These are phyloP conservation scores for Serinus canaria DNA, from an alignment of 2,113 vertebrate species.

Conservation along the genomic window DNA sequence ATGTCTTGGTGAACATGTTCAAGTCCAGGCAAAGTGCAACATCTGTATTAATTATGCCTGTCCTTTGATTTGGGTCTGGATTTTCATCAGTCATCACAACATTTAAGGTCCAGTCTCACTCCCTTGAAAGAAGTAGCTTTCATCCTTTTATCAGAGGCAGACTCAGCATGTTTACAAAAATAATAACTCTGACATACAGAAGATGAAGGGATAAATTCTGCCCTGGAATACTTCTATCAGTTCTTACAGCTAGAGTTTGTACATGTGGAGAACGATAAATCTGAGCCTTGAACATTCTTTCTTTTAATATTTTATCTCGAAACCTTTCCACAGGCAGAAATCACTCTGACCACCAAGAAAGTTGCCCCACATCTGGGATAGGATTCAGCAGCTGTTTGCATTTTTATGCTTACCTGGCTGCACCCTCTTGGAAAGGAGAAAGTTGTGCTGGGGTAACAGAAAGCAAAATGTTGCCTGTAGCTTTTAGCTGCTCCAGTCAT, in stretches of 20 bases:
- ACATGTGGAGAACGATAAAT: neutral
- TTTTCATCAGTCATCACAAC: neutral
- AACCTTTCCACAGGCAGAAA: slow-evolving; percentile 33
- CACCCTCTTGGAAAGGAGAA: slow-evolving; percentile 32
- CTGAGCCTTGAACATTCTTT: neutral
- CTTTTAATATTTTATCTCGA: neutral
- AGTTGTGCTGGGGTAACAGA: neutral
- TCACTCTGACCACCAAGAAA: slow-evolving; percentile 40
- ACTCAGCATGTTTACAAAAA: neutral
- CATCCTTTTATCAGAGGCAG: slow-evolving; percentile 1
- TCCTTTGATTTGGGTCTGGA: neutral
- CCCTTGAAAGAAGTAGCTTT: neutral
- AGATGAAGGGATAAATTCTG: slow-evolving; percentile 17
- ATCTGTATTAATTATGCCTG: neutral
- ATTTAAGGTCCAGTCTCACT: neutral
- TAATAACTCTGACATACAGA: neutral
- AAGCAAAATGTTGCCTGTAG: slow-evolving; percentile 42
- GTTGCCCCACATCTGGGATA: slow-evolving; percentile 20
- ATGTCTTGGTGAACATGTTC: neutral
- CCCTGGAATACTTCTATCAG: neutral
- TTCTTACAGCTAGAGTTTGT: neutral
- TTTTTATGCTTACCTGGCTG: slow-evolving; percentile 38
- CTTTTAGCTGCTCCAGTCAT: slow-evolving; percentile 26
- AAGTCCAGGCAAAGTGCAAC: neutral
- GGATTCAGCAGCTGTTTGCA: slow-evolving; percentile 25